Conservation (phyloP, 2,113 vertebrate genomes). For the Pollimyrus isidori region DNA sequence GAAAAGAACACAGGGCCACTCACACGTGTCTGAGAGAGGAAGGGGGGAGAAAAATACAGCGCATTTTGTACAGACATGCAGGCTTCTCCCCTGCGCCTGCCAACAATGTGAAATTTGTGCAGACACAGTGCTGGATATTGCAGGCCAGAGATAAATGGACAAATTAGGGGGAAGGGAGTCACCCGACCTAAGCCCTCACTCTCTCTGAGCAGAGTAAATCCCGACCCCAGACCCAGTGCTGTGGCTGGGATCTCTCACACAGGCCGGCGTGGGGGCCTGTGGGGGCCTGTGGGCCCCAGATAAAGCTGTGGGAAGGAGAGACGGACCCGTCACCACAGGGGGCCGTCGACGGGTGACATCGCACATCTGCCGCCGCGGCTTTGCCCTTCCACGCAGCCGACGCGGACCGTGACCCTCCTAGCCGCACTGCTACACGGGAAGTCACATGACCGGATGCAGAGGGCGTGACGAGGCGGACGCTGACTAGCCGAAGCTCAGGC, state of each 20-base stretch:
- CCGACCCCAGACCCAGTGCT: background rate
- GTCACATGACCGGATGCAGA: background rate
- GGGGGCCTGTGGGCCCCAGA: background rate
- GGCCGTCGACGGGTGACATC: slow-evolving; percentile 21
- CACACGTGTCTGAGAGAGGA: background rate
- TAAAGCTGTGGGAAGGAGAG: slow-evolving; percentile 7
- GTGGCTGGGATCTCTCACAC: slow-evolving; percentile 15
- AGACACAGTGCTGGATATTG: slow-evolving; percentile 24
- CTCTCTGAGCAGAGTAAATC: slow-evolving; percentile 12
- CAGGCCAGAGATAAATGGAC: slow-evolving; percentile 25
- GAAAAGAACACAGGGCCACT: background rate
- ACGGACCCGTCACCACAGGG: background rate
- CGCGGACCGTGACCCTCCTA: no score
- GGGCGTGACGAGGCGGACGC: no score
- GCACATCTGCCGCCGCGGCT: slow-evolving; percentile 25
- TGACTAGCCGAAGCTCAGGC: background rate
- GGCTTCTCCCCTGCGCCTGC: slow-evolving; percentile 22
- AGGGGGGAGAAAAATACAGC: background rate
- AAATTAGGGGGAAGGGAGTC: slow-evolving; percentile 30
- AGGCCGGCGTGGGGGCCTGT: background rate
- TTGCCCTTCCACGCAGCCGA: background rate
- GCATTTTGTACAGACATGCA: background rate
- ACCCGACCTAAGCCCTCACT: slow-evolving; percentile 17
- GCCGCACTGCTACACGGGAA: background rate
- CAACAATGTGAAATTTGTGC: slow-evolving; percentile 40